phyloP scores from a whole-genome alignment of 2,113 vertebrate genomes.

The Rhynchopsitta pachyrhyncha region DNA sequence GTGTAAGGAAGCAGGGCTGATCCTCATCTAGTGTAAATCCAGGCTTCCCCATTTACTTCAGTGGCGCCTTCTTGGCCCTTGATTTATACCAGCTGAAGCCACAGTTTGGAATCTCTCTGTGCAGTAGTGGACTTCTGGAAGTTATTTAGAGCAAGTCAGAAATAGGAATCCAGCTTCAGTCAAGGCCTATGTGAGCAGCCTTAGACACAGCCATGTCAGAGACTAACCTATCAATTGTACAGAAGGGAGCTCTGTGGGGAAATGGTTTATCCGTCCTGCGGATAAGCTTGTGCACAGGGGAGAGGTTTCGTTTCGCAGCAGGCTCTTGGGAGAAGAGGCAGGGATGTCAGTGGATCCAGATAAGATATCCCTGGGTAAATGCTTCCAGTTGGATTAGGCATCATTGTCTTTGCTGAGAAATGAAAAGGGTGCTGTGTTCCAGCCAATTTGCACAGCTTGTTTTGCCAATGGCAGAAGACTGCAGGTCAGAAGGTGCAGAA shows the following conservation, averaged over 20 bases:
- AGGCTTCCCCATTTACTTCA: neutral
- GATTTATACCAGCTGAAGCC: conserved; percentile 11
- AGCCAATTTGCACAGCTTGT: neutral
- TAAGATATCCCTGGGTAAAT: neutral
- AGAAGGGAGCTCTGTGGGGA: neutral
- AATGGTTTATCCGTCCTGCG: neutral
- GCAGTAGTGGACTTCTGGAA: neutral
- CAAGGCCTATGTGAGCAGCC: neutral
- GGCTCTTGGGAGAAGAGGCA: neutral
- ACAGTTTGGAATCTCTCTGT: neutral
- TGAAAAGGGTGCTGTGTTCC: neutral
- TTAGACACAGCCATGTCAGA: neutral
- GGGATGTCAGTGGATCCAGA: neutral
- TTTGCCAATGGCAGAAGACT: neutral
- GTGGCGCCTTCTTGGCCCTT: neutral
- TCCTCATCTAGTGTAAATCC: conserved; percentile 11
- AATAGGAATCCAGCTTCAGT: neutral
- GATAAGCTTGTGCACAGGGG: neutral
- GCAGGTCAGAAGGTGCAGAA: neutral
- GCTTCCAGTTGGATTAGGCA: conserved; percentile 20
- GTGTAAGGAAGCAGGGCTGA: conserved; percentile 23
- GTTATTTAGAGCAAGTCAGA: neutral
- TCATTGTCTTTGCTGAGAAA: neutral
- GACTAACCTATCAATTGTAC: neutral
- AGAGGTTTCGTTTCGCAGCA: neutral